phyloP scores from a whole-genome alignment of 2,888 invertebrate species.

The Laothoe populi region DNA sequence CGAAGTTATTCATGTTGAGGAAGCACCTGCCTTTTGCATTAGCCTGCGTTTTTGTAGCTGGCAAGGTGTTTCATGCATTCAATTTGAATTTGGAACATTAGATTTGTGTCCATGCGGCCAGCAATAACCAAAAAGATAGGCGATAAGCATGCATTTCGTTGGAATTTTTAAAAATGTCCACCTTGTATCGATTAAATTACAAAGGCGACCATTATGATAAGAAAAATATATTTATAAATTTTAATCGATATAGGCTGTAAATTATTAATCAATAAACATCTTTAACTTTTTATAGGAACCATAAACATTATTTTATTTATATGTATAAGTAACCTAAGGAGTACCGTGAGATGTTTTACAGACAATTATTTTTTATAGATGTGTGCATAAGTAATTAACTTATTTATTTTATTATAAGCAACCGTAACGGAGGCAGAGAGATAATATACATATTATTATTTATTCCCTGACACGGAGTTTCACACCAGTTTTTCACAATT shows the following conservation, averaged over 20 bases:
- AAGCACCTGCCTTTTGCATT: slow-evolving; percentile 69
- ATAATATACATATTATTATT: neutral
- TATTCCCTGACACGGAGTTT: neutral
- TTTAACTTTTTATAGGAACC: slow-evolving; percentile 16
- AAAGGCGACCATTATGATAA: slow-evolving; percentile 19
- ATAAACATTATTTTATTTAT: neutral
- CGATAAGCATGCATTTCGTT: slow-evolving; percentile 20
- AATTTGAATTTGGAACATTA: slow-evolving; percentile 60
- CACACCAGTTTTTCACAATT: neutral
- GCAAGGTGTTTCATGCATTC: slow-evolving; percentile 65
- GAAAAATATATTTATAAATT: slow-evolving; percentile 15
- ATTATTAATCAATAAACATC: slow-evolving; percentile 23
- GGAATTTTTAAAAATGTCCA: slow-evolving; percentile 27
- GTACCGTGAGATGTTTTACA: slow-evolving; percentile 13
- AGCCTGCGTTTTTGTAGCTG: slow-evolving; percentile 55
- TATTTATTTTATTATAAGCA: neutral
- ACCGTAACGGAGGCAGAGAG: neutral
- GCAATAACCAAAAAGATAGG: slow-evolving; percentile 12
- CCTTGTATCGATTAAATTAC: slow-evolving; percentile 25
- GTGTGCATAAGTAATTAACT: slow-evolving; percentile 6
- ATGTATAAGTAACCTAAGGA: neutral
- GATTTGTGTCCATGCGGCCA: slow-evolving; percentile 35
- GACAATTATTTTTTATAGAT: slow-evolving; percentile 4
- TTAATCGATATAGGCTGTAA: slow-evolving; percentile 18
- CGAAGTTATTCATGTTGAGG: slow-evolving; percentile 46